These are phyloP conservation scores for Noctua pronuba DNA, from an alignment of 2,888 invertebrate genomes.

Conservation along the genomic window DNA sequence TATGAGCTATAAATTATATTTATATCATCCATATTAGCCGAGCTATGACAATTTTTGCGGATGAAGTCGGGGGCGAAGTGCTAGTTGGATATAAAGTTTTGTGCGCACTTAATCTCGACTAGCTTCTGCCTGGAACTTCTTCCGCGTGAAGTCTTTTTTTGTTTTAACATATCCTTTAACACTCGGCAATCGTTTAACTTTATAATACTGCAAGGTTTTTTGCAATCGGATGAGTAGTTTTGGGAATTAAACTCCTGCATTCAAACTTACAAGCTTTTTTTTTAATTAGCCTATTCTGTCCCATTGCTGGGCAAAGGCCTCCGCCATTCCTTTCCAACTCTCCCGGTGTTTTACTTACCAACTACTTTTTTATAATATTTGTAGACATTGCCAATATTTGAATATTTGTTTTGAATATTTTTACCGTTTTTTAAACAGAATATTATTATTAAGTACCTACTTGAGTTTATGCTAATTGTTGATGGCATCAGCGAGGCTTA, in stretches of 20 bases:
- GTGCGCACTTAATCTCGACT: neutral
- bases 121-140: neutral
- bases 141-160: neutral
- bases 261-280: too few relatives aligned
- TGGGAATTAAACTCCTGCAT: neutral
- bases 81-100: slow-evolving; percentile 9
- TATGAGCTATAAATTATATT: too few relatives aligned
- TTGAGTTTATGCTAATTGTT: slow-evolving; percentile 26
- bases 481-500: slow-evolving; percentile 13
- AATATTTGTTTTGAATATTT: slow-evolving; percentile 38
- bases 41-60: too few relatives aligned
- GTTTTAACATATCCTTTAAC: too few relatives aligned
- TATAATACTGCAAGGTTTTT: neutral
- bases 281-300: too few relatives aligned
- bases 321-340: too few relatives aligned
- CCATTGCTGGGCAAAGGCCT: too few relatives aligned
- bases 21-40: too few relatives aligned
- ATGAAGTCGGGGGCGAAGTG: too few relatives aligned
- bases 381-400: too few relatives aligned
- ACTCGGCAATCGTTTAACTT: neutral
- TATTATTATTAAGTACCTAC: neutral
- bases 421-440: neutral
- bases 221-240: neutral
- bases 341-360: too few relatives aligned
- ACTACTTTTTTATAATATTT: neutral